A percentile compares a stretch with the other conserved stretches of the same genome.
These are phyloP conservation scores for Calosoma granatense DNA, from an alignment of 1,140 invertebrate genomes.

Conservation along the genomic window DNA sequence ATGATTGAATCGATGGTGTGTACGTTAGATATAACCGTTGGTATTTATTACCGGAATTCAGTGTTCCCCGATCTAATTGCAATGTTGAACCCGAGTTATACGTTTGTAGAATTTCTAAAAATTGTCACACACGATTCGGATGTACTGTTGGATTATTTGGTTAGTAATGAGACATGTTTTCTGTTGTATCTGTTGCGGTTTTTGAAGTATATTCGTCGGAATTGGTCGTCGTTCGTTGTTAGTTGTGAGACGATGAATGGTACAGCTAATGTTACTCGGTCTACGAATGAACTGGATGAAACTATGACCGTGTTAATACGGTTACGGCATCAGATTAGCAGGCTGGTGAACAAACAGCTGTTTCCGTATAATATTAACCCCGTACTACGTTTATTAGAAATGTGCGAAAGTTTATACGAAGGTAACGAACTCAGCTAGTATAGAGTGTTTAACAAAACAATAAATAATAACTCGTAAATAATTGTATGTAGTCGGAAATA, in stretches of 20 bases:
- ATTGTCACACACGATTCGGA: constrained; percentile 74
- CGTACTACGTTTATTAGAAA: constrained; percentile 69
- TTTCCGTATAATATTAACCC: constrained; percentile 88
- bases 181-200: constrained; percentile 75
- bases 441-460: no score
- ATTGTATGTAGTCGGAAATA: no score
- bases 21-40: constrained; percentile 75
- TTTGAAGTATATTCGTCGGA: constrained; percentile 72
- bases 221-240: constrained; percentile 72
- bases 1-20: constrained; percentile 88
- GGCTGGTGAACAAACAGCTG: constrained; percentile 68
- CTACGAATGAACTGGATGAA: constrained; percentile 56
- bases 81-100: constrained; percentile 71
- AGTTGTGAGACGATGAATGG: constrained; percentile 53
- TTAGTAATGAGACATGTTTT: constrained; percentile 87
- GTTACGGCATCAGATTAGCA: constrained; percentile 66
- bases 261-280: constrained; percentile 27
- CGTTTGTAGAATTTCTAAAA: constrained; percentile 74
- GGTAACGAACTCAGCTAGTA: constrained; percentile 59
- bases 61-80: constrained; percentile 63
- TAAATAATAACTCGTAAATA: no score
- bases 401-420: constrained; percentile 79
- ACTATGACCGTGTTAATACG: constrained; percentile 76
- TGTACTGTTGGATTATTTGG: constrained; percentile 74
- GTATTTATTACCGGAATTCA: constrained; percentile 69